These are phyloP conservation scores for Cataglyphis altisquamis DNA, from an alignment of 2,888 invertebrate genomes.

Conservation along the genomic window DNA sequence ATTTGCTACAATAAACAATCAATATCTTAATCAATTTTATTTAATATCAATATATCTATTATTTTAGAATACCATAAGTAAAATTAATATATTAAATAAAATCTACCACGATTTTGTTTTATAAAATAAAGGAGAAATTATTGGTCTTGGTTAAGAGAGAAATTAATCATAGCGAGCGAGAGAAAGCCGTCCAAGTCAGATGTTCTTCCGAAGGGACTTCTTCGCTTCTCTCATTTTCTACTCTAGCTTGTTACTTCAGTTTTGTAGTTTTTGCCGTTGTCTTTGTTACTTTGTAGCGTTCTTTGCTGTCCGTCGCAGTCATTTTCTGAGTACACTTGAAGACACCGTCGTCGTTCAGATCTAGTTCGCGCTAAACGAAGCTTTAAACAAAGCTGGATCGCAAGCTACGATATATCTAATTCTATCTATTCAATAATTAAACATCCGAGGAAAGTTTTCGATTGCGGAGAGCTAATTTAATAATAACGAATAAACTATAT, in stretches of 20 bases:
- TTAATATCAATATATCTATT: not conserved
- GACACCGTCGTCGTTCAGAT: conserved; percentile 1
- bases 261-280: conserved; percentile 8
- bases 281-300: conserved; percentile 21
- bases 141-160: not conserved
- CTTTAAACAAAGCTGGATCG: conserved; percentile 30
- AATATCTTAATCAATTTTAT: not conserved
- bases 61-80: not conserved
- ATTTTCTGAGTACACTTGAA: conserved; percentile 42
- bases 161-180: conserved; percentile 38
- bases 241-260: conserved; percentile 35
- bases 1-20: not conserved
- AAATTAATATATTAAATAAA: conserved; percentile 4
- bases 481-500: conserved; percentile 18
- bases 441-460: conserved; percentile 29
- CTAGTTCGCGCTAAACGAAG: not conserved
- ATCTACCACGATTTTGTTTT: not conserved
- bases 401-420: conserved; percentile 26
- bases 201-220: conserved; percentile 8
- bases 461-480: conserved; percentile 42
- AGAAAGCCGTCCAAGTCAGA: conserved; percentile 31
- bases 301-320: conserved; percentile 38
- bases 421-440: conserved; percentile 25
- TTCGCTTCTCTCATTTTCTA: conserved; percentile 26
- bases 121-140: conserved; percentile 22